These are phyloP conservation scores for Dorcus hopei DNA, from an alignment of 2,888 invertebrate genomes.

Conservation along the genomic window DNA sequence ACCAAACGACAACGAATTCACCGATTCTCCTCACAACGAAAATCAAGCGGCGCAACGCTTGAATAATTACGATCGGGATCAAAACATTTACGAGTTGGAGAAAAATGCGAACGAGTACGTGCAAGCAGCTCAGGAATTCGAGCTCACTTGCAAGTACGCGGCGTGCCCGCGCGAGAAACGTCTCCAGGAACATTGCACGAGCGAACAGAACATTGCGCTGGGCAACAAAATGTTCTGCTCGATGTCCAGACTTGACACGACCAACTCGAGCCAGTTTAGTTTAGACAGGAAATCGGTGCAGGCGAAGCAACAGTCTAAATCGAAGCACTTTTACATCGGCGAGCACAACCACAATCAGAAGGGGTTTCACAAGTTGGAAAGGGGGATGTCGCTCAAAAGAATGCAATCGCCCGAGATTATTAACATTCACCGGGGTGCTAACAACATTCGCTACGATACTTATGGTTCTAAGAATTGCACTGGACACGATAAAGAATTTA, in stretches of 20 bases:
- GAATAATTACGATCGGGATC: slow-evolving; percentile 30
- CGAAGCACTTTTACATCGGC: slow-evolving; percentile 50
- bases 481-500: slow-evolving; percentile 40
- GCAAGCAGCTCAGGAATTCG: slow-evolving; percentile 34
- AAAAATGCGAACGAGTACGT: slow-evolving; percentile 35
- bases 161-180: slow-evolving; percentile 14
- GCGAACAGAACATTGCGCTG: slow-evolving; percentile 36
- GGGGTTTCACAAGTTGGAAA: slow-evolving; percentile 10
- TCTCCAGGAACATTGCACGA: slow-evolving; percentile 33
- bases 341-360: slow-evolving; percentile 53
- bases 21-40: slow-evolving; percentile 39
- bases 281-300: slow-evolving; percentile 46
- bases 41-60: slow-evolving; percentile 24
- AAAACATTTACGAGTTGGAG: slow-evolving; percentile 33
- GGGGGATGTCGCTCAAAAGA: slow-evolving; percentile 28
- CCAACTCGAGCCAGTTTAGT: slow-evolving; percentile 48
- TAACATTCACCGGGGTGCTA: slow-evolving; percentile 44
- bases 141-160: slow-evolving; percentile 42
- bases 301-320: slow-evolving; percentile 17
- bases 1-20: slow-evolving; percentile 42
- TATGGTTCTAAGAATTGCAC: slow-evolving; percentile 38
- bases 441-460: slow-evolving; percentile 37
- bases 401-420: slow-evolving; percentile 47
- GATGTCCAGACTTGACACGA: slow-evolving; percentile 39
- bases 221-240: slow-evolving; percentile 37